Base-by-base conservation (phyloP, 2,888 invertebrate species). In the Aethes cnicana region DNA sequence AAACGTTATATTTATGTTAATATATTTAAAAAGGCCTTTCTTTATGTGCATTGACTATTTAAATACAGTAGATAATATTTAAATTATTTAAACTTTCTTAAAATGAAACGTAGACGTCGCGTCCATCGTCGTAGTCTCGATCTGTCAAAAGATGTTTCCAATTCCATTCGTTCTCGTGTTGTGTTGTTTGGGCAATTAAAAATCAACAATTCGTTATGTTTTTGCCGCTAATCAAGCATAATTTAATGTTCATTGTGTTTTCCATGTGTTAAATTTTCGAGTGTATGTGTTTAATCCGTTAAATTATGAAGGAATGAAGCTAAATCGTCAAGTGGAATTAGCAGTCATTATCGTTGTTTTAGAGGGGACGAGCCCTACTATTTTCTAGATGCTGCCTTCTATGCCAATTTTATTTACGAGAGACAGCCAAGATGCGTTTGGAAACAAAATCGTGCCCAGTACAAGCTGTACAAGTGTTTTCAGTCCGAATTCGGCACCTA, bases 401-500 rank as follows among this genome's bases (percentile, higher is more conserved):
- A 90, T 90, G 90, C 90, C 90, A 52, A 69, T 88, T 57, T 68
- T 90, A 66, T 87, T 86, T 61, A 72, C 82, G 23, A 81, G 84
- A 60, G 90, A 90, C 47, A 90, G 89, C 64, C 87, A 84, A 67
- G 89, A 89, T 84, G 87, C 81, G 48, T 89, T 86, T 60, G 85
- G 83, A n/a, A 86, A 85, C 64, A 87, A 81, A 72, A 80, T 87
- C 63, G 77, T 76, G 59, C 81, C 88, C 49, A 83, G 81, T 63
- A 86, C 84, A 30, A 86, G 84, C 49, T 82, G 81, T 63, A 86
- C 84, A 30, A 86, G 84, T 68, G 82, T 81, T 72, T 82, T 82
- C 63, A 78, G 66, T 56, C 76, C 75, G 66, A 76, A 69, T 75
- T 73, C 63, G 57, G 59, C 67, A 48, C 56, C 64, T 54, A 81